Evolutionary conservation across 2,888 invertebrate genomes (phyloP).

Genomic region (Macrophya annulata): DNA sequence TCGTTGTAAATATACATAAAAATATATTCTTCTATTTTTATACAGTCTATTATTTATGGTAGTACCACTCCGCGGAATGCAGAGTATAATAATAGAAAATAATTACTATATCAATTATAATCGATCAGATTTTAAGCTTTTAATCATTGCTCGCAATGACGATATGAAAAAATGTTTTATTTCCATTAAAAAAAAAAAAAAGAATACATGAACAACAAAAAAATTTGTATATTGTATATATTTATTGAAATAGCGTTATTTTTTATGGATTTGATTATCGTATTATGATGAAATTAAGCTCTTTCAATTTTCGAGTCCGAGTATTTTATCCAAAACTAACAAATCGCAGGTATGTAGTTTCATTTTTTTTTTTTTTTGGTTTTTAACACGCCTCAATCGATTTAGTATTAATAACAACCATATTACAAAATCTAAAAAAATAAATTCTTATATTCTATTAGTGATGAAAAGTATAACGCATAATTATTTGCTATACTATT

Average conservation of each 20-base stretch:
- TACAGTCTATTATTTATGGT: background rate
- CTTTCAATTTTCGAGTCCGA: background rate
- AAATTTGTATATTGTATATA: background rate
- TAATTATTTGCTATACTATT: background rate
- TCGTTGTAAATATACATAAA: conserved; percentile 42
- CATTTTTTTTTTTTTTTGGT: background rate
- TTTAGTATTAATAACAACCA: conserved; percentile 13
- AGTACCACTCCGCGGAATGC: background rate
- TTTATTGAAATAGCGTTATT: background rate
- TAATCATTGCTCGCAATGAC: background rate
- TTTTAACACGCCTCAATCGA: background rate
- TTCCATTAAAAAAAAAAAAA: background rate
- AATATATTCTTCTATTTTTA: conserved; percentile 35
- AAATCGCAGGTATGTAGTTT: background rate
- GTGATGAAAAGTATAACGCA: background rate
- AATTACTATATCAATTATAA: background rate
- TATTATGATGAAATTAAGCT: background rate
- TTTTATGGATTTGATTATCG: background rate
- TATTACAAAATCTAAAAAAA: background rate
- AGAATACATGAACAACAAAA: background rate
- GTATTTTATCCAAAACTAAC: background rate
- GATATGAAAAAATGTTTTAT: background rate
- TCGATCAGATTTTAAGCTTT: background rate
- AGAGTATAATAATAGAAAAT: background rate
- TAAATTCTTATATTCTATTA: background rate